Evolutionary conservation across 2,888 invertebrate species (phyloP).

Genomic region (Melieria picta): DNA sequence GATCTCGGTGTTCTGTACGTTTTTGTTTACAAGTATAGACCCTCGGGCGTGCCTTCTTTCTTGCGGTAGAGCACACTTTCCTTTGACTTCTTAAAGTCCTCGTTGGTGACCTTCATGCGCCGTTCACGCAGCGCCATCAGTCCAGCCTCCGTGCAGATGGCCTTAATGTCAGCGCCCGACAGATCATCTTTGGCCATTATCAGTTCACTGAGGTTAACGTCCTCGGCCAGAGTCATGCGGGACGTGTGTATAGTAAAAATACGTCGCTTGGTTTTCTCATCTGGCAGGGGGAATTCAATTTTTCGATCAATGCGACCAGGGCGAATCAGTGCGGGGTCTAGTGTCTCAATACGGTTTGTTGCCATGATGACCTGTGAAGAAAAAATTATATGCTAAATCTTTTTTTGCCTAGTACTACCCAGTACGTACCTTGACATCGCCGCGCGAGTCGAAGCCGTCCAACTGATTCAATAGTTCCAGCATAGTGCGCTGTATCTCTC

Average conservation of each 20-base stretch:
- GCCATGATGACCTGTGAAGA: constrained; percentile 88
- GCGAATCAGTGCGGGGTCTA: constrained; percentile 97
- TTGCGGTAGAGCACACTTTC: constrained; percentile 99
- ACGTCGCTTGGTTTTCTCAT: constrained; percentile 97
- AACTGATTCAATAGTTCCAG: constrained; percentile 97
- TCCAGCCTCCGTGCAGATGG: constrained; percentile 99
- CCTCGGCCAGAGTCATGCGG: constrained; percentile 97
- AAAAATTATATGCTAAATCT: background rate
- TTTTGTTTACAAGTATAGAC: constrained; percentile 96
- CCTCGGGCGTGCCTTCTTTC: constrained; percentile 99
- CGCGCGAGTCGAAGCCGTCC: constrained; percentile 96
- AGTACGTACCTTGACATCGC: constrained; percentile 87
- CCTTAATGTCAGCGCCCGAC: constrained; percentile 97
- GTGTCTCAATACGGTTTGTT: constrained; percentile 96
- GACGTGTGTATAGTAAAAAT: constrained; percentile 99
- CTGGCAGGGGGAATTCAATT: constrained; percentile 98
- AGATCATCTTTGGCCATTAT: constrained; percentile 99
- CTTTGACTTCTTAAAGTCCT: constrained; percentile 99
- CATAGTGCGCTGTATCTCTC: constrained; percentile 99
- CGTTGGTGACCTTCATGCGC: constrained; percentile 99
- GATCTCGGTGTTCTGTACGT: constrained; percentile 28
- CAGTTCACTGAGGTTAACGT: constrained; percentile 96
- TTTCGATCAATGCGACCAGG: constrained; percentile 99
- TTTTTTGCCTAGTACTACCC: too few species aligned
- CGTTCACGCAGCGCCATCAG: constrained; percentile 96